phyloP scores from a whole-genome alignment of 2,113 vertebrate genomes.

The Periophthalmodon schlosseri region DNA sequence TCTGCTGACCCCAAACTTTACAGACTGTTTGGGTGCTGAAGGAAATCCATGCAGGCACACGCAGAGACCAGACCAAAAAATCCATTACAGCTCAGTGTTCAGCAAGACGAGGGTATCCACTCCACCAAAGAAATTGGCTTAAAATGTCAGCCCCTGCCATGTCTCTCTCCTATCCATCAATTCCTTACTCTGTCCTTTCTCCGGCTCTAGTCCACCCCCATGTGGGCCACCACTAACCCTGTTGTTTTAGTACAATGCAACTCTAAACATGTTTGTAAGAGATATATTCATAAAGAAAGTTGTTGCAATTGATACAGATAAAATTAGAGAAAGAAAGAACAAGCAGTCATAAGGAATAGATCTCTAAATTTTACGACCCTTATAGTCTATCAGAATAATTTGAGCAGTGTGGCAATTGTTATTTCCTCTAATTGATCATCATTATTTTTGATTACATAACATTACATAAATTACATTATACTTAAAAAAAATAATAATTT shows the following conservation, averaged over 20 bases:
- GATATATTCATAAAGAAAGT: background rate
- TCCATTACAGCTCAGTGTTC: slow-evolving; percentile 41
- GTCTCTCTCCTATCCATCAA: slow-evolving; percentile 56
- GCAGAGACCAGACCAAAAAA: slow-evolving; percentile 1
- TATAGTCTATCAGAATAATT: too few relatives aligned
- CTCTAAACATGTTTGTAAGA: background rate
- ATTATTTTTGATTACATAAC: too few relatives aligned
- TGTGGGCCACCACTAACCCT: slow-evolving; percentile 4
- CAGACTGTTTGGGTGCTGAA: slow-evolving; percentile 38
- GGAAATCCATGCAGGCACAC: slow-evolving; percentile 20
- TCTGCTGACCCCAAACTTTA: slow-evolving; percentile 36
- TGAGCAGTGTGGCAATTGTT: too few relatives aligned
- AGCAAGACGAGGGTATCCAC: slow-evolving; percentile 45
- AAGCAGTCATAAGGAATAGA: background rate
- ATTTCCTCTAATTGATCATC: too few relatives aligned
- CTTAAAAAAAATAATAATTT: too few relatives aligned
- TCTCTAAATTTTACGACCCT: background rate
- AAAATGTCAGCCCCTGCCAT: slow-evolving; percentile 64
- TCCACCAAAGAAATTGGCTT: slow-evolving; percentile 49
- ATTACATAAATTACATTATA: too few relatives aligned
- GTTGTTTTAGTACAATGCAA: background rate
- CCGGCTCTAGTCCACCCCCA: slow-evolving; percentile 8
- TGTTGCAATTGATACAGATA: background rate
- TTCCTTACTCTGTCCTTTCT: slow-evolving; percentile 23
- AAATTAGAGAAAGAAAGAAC: background rate